Conservation (phyloP, 2,888 invertebrate species). For the Hemaris fuciformis region DNA sequence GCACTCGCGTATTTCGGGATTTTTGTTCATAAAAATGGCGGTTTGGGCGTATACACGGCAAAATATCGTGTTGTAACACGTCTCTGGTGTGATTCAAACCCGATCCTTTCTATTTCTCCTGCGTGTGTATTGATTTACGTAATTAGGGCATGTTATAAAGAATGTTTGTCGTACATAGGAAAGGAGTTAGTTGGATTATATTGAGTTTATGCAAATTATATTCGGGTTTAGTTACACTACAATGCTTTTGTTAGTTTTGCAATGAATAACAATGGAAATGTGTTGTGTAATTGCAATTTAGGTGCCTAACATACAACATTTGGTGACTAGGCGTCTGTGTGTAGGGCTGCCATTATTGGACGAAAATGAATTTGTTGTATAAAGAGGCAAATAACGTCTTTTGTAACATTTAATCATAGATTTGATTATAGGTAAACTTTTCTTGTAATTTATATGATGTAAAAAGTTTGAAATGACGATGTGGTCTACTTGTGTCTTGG, state of each 20-base stretch:
- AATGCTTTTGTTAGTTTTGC: constrained; percentile 2
- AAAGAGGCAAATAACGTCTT: not conserved
- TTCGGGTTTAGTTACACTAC: not conserved
- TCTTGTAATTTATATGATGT: no score
- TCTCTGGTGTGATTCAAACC: not conserved
- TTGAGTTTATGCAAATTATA: constrained; percentile 2
- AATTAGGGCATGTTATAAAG: constrained; percentile 28
- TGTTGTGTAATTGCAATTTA: constrained; percentile 3
- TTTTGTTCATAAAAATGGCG: constrained; percentile 66
- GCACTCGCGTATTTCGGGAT: constrained; percentile 59
- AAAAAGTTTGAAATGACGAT: no score
- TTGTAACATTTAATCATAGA: not conserved
- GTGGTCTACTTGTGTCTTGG: no score
- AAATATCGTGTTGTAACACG: not conserved
- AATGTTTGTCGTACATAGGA: constrained; percentile 24
- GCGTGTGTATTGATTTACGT: constrained; percentile 26
- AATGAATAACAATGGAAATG: constrained; percentile 5
- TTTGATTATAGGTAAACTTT: no score
- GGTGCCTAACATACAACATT: not conserved
- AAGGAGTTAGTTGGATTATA: constrained; percentile 21
- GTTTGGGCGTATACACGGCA: constrained; percentile 54
- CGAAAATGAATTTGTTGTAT: not conserved
- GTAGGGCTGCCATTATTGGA: not conserved
- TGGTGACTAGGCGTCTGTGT: not conserved
- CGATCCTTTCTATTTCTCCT: not conserved